Conservation (phyloP, 2,888 invertebrate genomes). For the Netelia inedita region DNA sequence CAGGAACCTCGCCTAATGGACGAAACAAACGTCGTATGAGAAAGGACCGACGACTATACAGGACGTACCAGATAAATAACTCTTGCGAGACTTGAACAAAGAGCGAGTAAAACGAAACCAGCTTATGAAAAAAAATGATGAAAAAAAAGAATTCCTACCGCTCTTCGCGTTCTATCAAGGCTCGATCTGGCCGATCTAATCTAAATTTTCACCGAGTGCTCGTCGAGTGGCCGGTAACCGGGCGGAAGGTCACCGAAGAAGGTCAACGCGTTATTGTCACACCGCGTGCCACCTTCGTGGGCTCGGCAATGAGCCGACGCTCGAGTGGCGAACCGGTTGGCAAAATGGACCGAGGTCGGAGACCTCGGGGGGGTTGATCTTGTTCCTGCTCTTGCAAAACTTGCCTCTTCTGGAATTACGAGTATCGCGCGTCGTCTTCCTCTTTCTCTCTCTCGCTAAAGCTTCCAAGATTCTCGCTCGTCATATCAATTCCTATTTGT, state of each 20-base stretch:
- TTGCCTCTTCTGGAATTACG: slow-evolving; percentile 33
- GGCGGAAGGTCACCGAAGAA: slow-evolving; percentile 46
- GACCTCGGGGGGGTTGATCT: slow-evolving; percentile 66
- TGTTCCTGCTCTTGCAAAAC: slow-evolving; percentile 51
- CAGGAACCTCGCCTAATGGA: neutral
- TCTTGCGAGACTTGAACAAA: slow-evolving; percentile 11
- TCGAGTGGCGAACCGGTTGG: slow-evolving; percentile 60
- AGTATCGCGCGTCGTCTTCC: slow-evolving; percentile 11
- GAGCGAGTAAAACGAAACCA: slow-evolving; percentile 53
- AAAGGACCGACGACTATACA: neutral
- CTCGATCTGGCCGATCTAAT: slow-evolving; percentile 61
- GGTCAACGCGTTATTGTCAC: slow-evolving; percentile 64
- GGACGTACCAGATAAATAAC: slow-evolving; percentile 5
- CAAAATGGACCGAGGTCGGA: slow-evolving; percentile 68
- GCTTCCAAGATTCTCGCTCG: slow-evolving; percentile 46
- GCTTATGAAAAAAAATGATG: slow-evolving; percentile 15
- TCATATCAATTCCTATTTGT: slow-evolving; percentile 34
- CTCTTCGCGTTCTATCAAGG: slow-evolving; percentile 49
- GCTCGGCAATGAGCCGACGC: slow-evolving; percentile 7
- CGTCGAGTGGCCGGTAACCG: neutral
- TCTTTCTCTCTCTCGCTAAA: neutral
- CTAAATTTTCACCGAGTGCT: slow-evolving; percentile 54
- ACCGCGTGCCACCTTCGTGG: slow-evolving; percentile 38
- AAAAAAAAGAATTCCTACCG: slow-evolving; percentile 10
- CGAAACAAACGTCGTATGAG: neutral